Base-by-base conservation (phyloP, 2,888 invertebrate genomes). In the Watsonalla cultraria region DNA sequence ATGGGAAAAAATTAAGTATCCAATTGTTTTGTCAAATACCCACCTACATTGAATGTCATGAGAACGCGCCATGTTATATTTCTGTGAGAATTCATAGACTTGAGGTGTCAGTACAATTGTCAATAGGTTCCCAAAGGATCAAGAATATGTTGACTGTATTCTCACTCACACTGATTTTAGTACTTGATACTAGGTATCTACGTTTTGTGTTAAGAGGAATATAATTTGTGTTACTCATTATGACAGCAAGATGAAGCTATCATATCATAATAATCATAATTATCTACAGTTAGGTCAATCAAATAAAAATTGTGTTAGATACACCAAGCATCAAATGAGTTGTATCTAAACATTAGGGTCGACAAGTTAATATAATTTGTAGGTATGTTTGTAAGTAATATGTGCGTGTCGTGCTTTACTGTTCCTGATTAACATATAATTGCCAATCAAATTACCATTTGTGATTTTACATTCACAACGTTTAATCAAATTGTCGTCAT, bases 21-120 rank as follows among this genome's bases (percentile, higher is more conserved):
- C 80, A 76, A 86, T 86, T 85, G 84, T 84, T 83, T 77, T 72
- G 72, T 79, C 79, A 78, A 82, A 79, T 70, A 64, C n/a, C 24
- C 70, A 70, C 64, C 14, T 14, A 15, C 49, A 14, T 11, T 14
- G 37, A 66, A 62, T 58, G 66, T 74, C 78, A 76, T 84, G 83
- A 77, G 84, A 84, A 84, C 11, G 8, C 2, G 9, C 74, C 60
- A 56, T 64, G 66, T 77, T 7, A 7, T 58, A 61, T 69, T 66
- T 62, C 70, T 82, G 83, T 83, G 83, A 74, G 81, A 84, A 82
- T 35, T 2, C 5, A 47, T n/a, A 47, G 7, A n/a, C 2, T 13
- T 47, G 7, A 37, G 37, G 37, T 6, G 42, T 42, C 11, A 4
- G 42, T 11, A 11, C 42, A 11, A 11, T 11, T 42, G 5, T 42